Evolutionary conservation across 2,888 invertebrate genomes (phyloP), one percentile per base, ranked within the genome.

Genomic region (Watsonalla binaria): DNA sequence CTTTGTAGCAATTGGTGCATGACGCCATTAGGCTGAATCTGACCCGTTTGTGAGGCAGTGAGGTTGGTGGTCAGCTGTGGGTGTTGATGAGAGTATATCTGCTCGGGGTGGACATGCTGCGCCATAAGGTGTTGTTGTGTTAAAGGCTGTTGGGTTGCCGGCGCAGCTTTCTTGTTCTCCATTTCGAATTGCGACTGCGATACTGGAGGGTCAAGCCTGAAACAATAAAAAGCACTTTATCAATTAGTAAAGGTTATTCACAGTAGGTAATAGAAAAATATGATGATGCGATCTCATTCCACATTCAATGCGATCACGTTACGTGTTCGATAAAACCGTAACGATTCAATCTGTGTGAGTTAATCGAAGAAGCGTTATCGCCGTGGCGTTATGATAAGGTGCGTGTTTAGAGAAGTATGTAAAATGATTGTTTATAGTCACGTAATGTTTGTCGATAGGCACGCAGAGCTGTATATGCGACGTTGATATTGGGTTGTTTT

Each of bases 171-270:
- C 81, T 94, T 94, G 79, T 92, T 92, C 83, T 94, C 94, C 94
- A 94, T 94, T 78, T 91, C 78, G 86, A 91, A 83, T 82, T 87
- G 81, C 58, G 84, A 87, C 77, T 93, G 93, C 63, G 93, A 90
- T 76, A 92, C 92, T 66, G 94, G 94, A 76, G 94, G 94, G 79
- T 94, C 94, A 89, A 95, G 92, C 94, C 95, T 95, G 87, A 51
- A 90, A 90, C 80, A 84, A 86, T 54, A 56, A 61, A 59, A 70
- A 63, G 60, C 0, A 61, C 57, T 9, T 55, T 65, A 54, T 48
- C 45, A 51, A 59, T 51, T 50, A 47, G 7, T 33, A 54, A 49
- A 61, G 42, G 13, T 56, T 55, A 51, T 58, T 58, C 56, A 56
- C 51, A 49, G 57, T 5, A 5, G 5, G 11, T 11, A 42, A 42